Conservation (phyloP, 2,113 vertebrate genomes). For the Phycodurus eques region DNA sequence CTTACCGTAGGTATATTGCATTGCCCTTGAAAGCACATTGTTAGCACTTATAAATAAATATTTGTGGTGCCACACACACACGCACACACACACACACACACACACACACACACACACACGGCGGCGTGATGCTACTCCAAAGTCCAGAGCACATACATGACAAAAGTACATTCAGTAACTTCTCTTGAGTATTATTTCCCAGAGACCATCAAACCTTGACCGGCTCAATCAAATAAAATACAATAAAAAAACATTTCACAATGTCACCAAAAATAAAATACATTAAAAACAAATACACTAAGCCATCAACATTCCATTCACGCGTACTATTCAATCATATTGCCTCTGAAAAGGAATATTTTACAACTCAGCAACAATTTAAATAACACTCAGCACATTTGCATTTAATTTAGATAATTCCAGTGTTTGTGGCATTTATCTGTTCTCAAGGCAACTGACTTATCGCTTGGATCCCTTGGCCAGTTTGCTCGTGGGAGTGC, state of each 20-base stretch:
- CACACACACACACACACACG: slow-evolving; percentile 26
- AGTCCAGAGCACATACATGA: slow-evolving; percentile 77
- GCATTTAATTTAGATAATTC: slow-evolving; percentile 69
- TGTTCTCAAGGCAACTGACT: slow-evolving; percentile 73
- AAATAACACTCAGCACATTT: slow-evolving; percentile 84
- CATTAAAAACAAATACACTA: slow-evolving; percentile 91
- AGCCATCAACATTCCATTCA: slow-evolving; percentile 90
- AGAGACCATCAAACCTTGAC: slow-evolving; percentile 67
- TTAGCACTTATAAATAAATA: slow-evolving; percentile 77
- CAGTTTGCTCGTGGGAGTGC: slow-evolving; percentile 82
- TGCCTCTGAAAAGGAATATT: slow-evolving; percentile 91
- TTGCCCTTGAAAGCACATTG: slow-evolving; percentile 74
- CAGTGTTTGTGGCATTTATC: slow-evolving; percentile 60
- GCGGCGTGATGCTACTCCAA: slow-evolving; percentile 65
- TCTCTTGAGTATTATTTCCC: slow-evolving; percentile 45
- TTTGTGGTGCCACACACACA: slow-evolving; percentile 56
- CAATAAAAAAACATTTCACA: slow-evolving; percentile 74
- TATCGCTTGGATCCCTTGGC: slow-evolving; percentile 94
- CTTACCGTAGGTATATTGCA: slow-evolving; percentile 67
- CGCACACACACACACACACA: not conserved
- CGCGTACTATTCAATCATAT: slow-evolving; percentile 88
- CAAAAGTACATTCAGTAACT: slow-evolving; percentile 83
- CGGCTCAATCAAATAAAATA: slow-evolving; percentile 78
- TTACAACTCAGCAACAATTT: slow-evolving; percentile 91
- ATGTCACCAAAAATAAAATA: slow-evolving; percentile 91